Evolutionary conservation across 1,140 invertebrate species (phyloP).

Genomic region (Adelges cooleyi): DNA sequence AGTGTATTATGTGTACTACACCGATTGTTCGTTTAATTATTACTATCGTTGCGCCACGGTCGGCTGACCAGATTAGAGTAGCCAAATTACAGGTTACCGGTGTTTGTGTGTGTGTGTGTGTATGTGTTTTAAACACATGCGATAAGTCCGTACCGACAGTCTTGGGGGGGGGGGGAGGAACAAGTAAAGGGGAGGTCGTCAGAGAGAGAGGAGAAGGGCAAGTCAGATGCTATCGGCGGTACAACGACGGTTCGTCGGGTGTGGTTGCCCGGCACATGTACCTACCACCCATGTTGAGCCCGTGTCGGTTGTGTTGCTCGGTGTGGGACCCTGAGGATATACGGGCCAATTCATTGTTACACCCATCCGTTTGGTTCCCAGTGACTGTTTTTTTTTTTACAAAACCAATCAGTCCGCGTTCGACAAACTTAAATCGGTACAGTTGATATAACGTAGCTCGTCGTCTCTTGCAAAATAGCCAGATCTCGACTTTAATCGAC

Average conservation of each 20-base stretch:
- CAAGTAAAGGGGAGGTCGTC: background rate
- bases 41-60: conserved; percentile 25
- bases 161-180: background rate
- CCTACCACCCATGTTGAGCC: conserved; percentile 23
- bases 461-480: too few relatives aligned
- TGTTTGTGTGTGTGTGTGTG: background rate
- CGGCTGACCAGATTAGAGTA: conserved; percentile 18
- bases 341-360: too few relatives aligned
- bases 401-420: too few relatives aligned
- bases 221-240: conserved; percentile 7
- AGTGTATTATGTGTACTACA: background rate
- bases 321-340: conserved; percentile 15
- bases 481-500: too few relatives aligned
- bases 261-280: conserved; percentile 3
- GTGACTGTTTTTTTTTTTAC: too few relatives aligned
- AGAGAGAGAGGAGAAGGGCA: background rate
- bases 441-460: too few relatives aligned
- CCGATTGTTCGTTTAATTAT: conserved; percentile 18
- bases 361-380: too few relatives aligned
- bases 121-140: background rate
- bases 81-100: conserved; percentile 20
- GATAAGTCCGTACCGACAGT: background rate
- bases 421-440: too few relatives aligned
- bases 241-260: conserved; percentile 18
- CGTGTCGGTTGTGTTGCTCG: conserved; percentile 23